Conservation (phyloP, 2,113 vertebrate species). For the Erythrolamprus reginae region DNA sequence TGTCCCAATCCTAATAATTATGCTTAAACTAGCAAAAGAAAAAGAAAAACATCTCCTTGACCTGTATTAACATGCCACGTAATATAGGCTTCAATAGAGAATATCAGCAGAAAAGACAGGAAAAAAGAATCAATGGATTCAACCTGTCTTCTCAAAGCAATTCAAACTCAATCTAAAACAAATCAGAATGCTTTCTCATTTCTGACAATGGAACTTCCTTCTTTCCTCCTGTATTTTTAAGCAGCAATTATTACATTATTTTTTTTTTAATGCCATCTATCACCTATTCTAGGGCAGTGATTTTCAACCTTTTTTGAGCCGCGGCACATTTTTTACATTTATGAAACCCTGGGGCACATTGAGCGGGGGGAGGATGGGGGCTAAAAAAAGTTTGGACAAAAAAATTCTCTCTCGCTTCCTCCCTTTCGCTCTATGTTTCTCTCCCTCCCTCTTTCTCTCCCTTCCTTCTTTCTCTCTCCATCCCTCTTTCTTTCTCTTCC, state of each 20-base stretch:
- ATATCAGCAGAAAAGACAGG: not conserved
- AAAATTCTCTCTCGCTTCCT: too few species aligned
- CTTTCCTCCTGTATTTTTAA: constrained; percentile 3
- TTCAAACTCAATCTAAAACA: not conserved
- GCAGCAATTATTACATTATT: not conserved
- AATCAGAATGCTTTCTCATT: constrained; percentile 31
- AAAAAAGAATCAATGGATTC: not conserved
- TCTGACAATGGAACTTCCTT: constrained; percentile 8
- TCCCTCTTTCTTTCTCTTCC: too few species aligned
- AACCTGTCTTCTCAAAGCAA: constrained; percentile 30
- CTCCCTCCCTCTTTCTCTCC: too few species aligned
- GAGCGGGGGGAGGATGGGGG: too few species aligned
- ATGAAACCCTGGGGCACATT: too few species aligned
- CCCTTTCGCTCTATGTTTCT: too few species aligned
- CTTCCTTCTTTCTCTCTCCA: too few species aligned
- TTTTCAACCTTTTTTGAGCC: too few species aligned
- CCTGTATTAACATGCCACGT: not conserved
- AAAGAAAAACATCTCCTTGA: not conserved
- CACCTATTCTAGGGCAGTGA: not conserved
- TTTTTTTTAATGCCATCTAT: not conserved
- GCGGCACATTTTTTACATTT: too few species aligned
- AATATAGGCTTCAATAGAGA: not conserved
- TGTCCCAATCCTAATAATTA: not conserved
- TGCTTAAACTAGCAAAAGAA: not conserved
- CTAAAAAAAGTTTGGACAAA: too few species aligned